Base-by-base conservation (phyloP, 2,797 vertebrate species). In the Trachops cirrhosus region DNA sequence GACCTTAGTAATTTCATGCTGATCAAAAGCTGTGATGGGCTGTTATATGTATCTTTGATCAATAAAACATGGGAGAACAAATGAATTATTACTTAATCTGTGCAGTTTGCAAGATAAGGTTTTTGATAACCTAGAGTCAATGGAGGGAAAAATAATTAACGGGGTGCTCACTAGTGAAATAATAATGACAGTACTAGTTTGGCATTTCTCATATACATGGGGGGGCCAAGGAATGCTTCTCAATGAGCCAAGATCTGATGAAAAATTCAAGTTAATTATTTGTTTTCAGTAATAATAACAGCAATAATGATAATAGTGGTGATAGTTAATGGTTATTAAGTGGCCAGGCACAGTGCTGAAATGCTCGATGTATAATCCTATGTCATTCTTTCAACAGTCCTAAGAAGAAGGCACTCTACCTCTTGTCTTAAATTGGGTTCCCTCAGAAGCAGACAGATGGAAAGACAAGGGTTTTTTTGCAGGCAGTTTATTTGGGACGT, bases 21-120 rank as follows among this genome's bases (percentile, higher is more conserved):
- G 97, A 95, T 95, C 62, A 92, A 59, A 93, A 94, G n/a, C 83
- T 95, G 57, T 91, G 95, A 96, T 86, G 96, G 95, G 64, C 94
- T 96, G 89, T 84, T 93, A 29, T 74, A 34, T 93, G 59, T 92
- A 70, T 64, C 89, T 97, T 95, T 97, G 96, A 97, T 97, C 95
- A 97, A 96, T 97, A 97, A 96, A 97, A 96, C 70, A 97, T 91
- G n/a, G 75, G 32, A 54, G 71, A 97, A 39, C n/a, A 80, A 91
- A 97, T 97, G 95, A 97, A 97, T 97, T 96, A 96, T 97, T 97
- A 93, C 95, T 97, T 95, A 87, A 94, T 97, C 89, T 90, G 39
- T 93, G 67, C 79, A 87, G 89, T 95, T 94, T 93, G 64, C 86
- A 94, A 89, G 97, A 94, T 93, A 95, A 93, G 96, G 89, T 95